phyloP scores from a whole-genome alignment of 2,797 vertebrate species.

The Miichthys miiuy region DNA sequence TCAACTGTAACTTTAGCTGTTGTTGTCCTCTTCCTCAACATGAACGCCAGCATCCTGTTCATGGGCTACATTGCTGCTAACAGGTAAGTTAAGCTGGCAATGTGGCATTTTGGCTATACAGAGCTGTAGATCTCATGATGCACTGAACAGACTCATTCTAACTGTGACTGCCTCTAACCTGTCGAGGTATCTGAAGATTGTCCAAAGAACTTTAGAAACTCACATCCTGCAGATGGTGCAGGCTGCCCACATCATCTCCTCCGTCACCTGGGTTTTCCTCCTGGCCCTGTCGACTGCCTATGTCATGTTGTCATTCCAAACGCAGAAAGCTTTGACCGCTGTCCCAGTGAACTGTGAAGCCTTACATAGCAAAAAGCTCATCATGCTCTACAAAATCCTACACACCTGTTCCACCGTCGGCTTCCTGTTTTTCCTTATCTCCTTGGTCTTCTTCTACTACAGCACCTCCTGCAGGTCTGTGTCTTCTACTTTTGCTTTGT shows the following conservation, averaged over 20 bases:
- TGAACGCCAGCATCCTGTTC: slow-evolving; percentile 80
- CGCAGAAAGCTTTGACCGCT: not conserved
- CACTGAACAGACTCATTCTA: not conserved
- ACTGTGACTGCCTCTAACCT: not conserved
- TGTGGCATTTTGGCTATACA: not conserved
- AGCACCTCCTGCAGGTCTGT: slow-evolving; percentile 60
- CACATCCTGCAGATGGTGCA: slow-evolving; percentile 46
- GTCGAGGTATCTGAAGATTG: slow-evolving; percentile 70
- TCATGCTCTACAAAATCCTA: slow-evolving; percentile 34
- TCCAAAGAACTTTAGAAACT: slow-evolving; percentile 32
- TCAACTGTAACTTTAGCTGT: slow-evolving; percentile 68
- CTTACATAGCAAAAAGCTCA: slow-evolving; percentile 29
- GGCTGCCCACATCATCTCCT: slow-evolving; percentile 49
- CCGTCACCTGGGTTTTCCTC: slow-evolving; percentile 64
- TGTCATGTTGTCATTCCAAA: slow-evolving; percentile 42
- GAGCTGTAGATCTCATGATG: not conserved
- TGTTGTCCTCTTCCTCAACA: slow-evolving; percentile 72
- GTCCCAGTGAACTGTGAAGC: slow-evolving; percentile 25
- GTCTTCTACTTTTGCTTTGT: slow-evolving; percentile 77
- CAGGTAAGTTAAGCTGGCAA: slow-evolving; percentile 53
- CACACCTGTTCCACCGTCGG: slow-evolving; percentile 42
- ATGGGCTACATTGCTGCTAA: slow-evolving; percentile 75
- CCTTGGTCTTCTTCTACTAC: slow-evolving; percentile 66
- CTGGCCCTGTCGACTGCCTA: slow-evolving; percentile 25
- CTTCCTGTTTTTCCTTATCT: slow-evolving; percentile 61